Conservation (phyloP, 2,113 vertebrate genomes). For the Nothobranchius kuhntae region DNA sequence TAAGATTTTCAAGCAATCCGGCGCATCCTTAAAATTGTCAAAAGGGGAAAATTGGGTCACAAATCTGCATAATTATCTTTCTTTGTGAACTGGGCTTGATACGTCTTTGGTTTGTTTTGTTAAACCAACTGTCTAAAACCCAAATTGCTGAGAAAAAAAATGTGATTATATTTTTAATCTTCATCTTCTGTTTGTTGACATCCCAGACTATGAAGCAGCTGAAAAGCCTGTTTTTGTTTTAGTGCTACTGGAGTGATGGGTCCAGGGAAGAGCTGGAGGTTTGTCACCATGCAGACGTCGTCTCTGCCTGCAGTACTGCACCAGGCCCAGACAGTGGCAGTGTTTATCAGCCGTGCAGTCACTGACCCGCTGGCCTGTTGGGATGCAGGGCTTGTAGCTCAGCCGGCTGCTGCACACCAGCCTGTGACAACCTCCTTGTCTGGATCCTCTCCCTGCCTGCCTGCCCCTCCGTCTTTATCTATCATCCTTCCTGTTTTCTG, state of each 20-base stretch:
- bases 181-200: not conserved
- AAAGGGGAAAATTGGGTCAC: too few species aligned
- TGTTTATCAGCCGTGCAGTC: conserved; percentile 52
- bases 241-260: not conserved
- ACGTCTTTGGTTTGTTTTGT: not conserved
- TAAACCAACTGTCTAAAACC: not conserved
- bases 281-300: not conserved
- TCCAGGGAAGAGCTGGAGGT: conserved; percentile 5
- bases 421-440: conserved; percentile 63
- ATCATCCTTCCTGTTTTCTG: conserved; percentile 17
- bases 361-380: conserved; percentile 65
- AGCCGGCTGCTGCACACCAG: conserved; percentile 42
- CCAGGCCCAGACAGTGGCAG: conserved; percentile 72
- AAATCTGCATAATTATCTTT: too few species aligned
- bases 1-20: too few species aligned
- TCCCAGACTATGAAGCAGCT: not conserved
- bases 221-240: not conserved
- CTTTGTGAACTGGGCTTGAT: too few species aligned
- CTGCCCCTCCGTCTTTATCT: conserved; percentile 37
- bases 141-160: too few species aligned
- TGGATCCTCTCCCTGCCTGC: conserved; percentile 45
- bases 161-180: too few species aligned
- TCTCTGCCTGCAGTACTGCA: conserved; percentile 51
- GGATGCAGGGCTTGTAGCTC: conserved; percentile 71
- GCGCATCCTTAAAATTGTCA: too few species aligned